Evolutionary conservation across 2,888 invertebrate species (phyloP).

Genomic region (Beris chalybata): DNA sequence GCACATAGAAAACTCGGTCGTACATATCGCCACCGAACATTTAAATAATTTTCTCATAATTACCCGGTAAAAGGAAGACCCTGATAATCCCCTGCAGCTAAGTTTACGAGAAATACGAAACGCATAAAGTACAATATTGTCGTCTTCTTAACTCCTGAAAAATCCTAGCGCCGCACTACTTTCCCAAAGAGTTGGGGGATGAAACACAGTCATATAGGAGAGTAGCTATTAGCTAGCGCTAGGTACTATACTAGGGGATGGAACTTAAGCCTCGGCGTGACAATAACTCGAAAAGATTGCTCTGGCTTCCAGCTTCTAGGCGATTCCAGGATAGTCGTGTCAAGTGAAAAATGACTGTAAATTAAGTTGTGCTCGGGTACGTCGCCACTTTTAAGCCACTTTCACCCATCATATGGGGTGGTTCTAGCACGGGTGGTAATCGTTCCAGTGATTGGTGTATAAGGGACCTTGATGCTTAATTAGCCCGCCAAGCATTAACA

Average conservation of each 20-base stretch:
- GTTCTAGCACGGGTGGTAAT: background rate
- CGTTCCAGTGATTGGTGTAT: conserved; percentile 1
- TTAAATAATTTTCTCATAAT: conserved; percentile 32
- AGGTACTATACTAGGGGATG: too few relatives aligned
- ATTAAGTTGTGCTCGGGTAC: conserved; percentile 19
- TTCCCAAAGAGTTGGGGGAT: too few relatives aligned
- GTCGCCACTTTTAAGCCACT: conserved; percentile 24
- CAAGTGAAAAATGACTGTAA: conserved; percentile 25
- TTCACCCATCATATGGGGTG: conserved; percentile 15
- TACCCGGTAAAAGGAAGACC: conserved; percentile 14
- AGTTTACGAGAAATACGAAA: too few relatives aligned
- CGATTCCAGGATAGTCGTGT: conserved; percentile 16
- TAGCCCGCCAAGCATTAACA: conserved; percentile 28
- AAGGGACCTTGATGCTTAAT: conserved; percentile 25
- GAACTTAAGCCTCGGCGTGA: background rate
- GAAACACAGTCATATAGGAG: too few relatives aligned
- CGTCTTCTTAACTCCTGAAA: too few relatives aligned
- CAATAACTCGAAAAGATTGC: conserved; percentile 5
- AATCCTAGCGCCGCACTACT: conserved; percentile 7
- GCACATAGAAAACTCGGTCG: too few relatives aligned
- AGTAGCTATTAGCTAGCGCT: too few relatives aligned
- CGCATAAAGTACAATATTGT: too few relatives aligned
- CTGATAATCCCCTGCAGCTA: conserved; percentile 25
- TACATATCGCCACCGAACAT: background rate
- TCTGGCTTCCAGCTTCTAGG: too few relatives aligned